phyloP scores from a whole-genome alignment of 2,113 vertebrate genomes.

The Neodon shergylaensis region DNA sequence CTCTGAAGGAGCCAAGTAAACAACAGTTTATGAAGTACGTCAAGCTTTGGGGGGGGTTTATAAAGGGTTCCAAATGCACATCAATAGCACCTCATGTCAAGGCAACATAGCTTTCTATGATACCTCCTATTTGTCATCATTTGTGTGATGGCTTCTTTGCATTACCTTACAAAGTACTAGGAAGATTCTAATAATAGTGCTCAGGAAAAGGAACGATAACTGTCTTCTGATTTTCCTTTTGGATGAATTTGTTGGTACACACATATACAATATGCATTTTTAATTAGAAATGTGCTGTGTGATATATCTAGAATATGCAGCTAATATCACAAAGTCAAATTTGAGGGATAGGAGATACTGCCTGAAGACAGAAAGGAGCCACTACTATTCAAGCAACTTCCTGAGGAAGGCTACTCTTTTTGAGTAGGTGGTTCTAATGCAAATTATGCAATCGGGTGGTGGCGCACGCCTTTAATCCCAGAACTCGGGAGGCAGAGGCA shows the following conservation, averaged over 20 bases:
- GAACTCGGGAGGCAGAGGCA: too few species aligned
- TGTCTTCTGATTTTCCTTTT: conserved; percentile 3
- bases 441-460: not conserved
- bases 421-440: not conserved
- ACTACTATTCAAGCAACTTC: not conserved
- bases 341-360: not conserved
- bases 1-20: not conserved
- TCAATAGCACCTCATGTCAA: not conserved
- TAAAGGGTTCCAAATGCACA: not conserved
- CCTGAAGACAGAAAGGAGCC: not conserved
- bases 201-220: not conserved
- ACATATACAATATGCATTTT: not conserved
- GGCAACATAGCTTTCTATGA: not conserved
- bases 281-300: not conserved
- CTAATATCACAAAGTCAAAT: not conserved
- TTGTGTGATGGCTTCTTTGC: not conserved
- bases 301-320: not conserved
- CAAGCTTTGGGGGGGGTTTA: not conserved
- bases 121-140: not conserved
- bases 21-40: not conserved
- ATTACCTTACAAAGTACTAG: not conserved
- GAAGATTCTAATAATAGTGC: conserved; percentile 11
- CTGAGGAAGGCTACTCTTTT: conserved; percentile 9
- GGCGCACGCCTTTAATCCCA: too few species aligned
- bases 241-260: not conserved